Evolutionary conservation across 2,797 vertebrate species (phyloP).

Genomic region (Antrozous pallidus): DNA sequence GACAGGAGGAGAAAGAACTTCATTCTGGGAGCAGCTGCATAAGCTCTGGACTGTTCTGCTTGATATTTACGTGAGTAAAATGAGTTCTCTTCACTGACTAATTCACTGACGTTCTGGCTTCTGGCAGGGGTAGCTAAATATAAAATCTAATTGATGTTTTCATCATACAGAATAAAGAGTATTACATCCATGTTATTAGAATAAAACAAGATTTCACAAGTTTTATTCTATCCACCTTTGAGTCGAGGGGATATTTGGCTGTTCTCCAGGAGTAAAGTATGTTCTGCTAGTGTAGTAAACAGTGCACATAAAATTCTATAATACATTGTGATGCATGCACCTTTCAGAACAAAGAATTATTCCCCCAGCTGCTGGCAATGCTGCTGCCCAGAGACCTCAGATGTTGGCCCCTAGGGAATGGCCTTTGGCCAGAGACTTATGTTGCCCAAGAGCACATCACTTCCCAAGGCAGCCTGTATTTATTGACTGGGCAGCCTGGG

Average conservation of each 20-base stretch:
- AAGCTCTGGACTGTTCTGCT: not conserved
- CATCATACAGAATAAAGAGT: not conserved
- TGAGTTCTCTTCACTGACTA: not conserved
- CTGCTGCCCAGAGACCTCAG: not conserved
- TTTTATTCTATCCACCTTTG: not conserved
- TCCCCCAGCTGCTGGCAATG: not conserved
- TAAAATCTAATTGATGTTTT: not conserved
- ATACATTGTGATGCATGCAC: rapidly evolving
- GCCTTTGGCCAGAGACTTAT: not conserved
- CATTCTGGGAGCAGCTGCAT: not conserved
- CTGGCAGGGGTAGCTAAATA: not conserved
- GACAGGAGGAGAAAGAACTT: no score
- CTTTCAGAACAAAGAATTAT: not conserved
- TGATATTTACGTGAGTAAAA: not conserved
- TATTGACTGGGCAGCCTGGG: not conserved
- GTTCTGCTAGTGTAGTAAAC: not conserved
- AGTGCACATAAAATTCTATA: not conserved
- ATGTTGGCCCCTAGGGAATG: not conserved
- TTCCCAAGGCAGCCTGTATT: not conserved
- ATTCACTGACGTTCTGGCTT: not conserved
- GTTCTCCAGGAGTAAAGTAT: not conserved
- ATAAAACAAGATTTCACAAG: not conserved
- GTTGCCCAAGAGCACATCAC: not conserved
- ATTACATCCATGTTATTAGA: not conserved
- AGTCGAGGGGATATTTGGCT: not conserved